Evolutionary conservation across 2,797 vertebrate species (phyloP).

Genomic region (Alfaro cultratus): DNA sequence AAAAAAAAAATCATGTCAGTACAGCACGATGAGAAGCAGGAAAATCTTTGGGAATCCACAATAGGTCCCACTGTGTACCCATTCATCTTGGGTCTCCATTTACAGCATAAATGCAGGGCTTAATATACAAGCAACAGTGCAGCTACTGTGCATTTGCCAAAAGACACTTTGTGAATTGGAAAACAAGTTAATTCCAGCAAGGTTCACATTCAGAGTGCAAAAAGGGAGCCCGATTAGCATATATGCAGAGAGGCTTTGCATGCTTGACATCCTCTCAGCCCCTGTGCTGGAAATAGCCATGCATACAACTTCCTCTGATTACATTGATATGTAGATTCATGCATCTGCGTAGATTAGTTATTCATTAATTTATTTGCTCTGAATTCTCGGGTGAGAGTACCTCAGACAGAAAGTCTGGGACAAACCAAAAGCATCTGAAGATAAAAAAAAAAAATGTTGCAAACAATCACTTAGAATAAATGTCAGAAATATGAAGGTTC

Average conservation of each 20-base stretch:
- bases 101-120: constrained; percentile 6
- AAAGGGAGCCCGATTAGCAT: constrained; percentile 75
- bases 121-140: constrained; percentile 30
- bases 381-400: constrained; percentile 71
- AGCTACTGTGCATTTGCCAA: constrained; percentile 39
- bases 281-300: constrained; percentile 78
- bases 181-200: constrained; percentile 65
- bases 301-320: constrained; percentile 80
- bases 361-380: constrained; percentile 81
- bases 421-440: constrained; percentile 55
- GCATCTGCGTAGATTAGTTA: constrained; percentile 80
- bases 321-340: constrained; percentile 83
- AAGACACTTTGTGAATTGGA: constrained; percentile 35
- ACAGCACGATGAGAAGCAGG: constrained; percentile 37
- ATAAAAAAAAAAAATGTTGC: constrained; percentile 43
- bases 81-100: constrained; percentile 33
- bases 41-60: constrained; percentile 34
- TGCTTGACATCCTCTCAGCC: constrained; percentile 81
- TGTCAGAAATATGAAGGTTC: constrained; percentile 50
- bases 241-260: constrained; percentile 78
- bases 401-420: constrained; percentile 72
- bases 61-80: constrained; percentile 36
- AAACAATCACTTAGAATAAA: constrained; percentile 54
- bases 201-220: constrained; percentile 67
- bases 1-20: constrained; percentile 43